phyloP scores from a whole-genome alignment of 2,113 vertebrate species.

The Zosterops japonicus region DNA sequence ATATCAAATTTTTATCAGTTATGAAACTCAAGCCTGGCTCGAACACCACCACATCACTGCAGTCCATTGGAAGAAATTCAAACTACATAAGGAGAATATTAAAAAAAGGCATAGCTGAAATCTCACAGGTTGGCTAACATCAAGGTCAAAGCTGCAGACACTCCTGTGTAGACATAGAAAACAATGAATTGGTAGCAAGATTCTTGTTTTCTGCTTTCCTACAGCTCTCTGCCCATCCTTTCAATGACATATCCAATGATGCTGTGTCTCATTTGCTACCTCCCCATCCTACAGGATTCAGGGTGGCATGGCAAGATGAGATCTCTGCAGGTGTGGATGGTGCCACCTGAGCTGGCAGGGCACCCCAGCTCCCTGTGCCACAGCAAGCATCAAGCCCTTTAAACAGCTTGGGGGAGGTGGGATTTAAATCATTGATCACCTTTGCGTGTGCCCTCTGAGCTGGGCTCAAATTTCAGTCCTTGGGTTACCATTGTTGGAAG shows the following conservation, averaged over 20 bases:
- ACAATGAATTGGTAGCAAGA: not conserved
- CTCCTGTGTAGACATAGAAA: not conserved
- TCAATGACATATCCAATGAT: not conserved
- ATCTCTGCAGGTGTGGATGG: rapidly evolving
- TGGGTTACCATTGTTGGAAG: not conserved
- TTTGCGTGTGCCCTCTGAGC: not conserved
- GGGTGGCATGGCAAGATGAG: rapidly evolving
- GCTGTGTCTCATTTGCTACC: not conserved
- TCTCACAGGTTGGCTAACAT: not conserved
- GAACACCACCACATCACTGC: not conserved
- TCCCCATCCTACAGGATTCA: not conserved
- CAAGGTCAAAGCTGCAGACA: not conserved
- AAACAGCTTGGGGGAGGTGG: not conserved
- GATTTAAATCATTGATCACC: not conserved
- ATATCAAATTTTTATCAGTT: slow-evolving; percentile 22
- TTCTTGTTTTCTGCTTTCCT: not conserved
- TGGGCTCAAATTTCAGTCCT: not conserved
- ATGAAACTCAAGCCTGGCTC: not conserved
- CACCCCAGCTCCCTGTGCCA: not conserved
- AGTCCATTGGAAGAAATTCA: not conserved
- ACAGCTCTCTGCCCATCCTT: not conserved
- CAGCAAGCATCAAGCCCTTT: not conserved
- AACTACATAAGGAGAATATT: not conserved
- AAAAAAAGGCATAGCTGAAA: not conserved
- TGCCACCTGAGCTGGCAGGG: not conserved